A percentile compares a stretch with the other conserved stretches of the same genome.
phyloP scores from a whole-genome alignment of 1,140 invertebrate species.

The Sitodiplosis mosellana region DNA sequence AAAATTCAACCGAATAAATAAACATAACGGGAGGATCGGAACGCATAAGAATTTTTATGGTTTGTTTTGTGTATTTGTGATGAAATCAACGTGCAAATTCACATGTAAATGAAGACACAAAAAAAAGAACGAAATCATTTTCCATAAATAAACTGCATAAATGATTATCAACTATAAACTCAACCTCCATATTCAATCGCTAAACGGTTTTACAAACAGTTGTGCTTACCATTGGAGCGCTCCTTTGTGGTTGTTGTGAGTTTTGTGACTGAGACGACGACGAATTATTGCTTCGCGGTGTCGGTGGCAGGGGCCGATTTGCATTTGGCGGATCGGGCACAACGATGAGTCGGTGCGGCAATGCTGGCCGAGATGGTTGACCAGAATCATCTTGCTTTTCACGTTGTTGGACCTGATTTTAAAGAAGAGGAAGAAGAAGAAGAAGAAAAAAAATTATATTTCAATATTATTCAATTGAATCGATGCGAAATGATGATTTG shows the following conservation, averaged over 20 bases:
- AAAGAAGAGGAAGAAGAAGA: background rate
- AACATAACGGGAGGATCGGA: background rate
- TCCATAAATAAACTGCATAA: background rate
- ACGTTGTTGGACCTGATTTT: constrained; percentile 4
- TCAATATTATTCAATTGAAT: background rate
- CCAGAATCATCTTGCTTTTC: constrained; percentile 48
- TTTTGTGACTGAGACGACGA: constrained; percentile 24
- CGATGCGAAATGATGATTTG: background rate
- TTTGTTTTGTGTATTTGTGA: background rate
- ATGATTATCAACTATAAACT: background rate
- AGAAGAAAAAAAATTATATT: constrained; percentile 1
- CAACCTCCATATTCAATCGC: background rate
- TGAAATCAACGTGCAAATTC: too few species aligned
- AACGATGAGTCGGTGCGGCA: constrained; percentile 75
- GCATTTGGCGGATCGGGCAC: constrained; percentile 40
- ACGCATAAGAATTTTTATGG: background rate
- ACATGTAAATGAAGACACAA: background rate
- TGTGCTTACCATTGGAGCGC: constrained; percentile 53
- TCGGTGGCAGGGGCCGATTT: constrained; percentile 64
- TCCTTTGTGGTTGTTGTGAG: constrained; percentile 48
- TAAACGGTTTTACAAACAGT: background rate
- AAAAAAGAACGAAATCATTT: background rate
- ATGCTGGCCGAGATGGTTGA: constrained; percentile 62
- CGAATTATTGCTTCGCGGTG: constrained; percentile 32
- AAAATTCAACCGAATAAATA: too few species aligned